Evolutionary conservation across 2,113 vertebrate species (phyloP).

Genomic region (Potamarius usumacintae): DNA sequence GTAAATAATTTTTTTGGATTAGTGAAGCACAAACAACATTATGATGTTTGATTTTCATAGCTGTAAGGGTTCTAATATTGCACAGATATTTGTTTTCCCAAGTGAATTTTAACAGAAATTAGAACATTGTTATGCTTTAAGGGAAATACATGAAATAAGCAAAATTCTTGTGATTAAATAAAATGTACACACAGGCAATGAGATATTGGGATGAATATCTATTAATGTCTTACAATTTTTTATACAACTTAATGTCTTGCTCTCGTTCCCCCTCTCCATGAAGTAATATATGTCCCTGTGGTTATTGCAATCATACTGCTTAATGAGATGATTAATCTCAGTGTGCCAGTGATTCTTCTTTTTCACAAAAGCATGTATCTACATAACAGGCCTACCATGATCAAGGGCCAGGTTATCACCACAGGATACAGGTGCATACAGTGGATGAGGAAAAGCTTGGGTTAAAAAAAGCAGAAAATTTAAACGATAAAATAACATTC

Average conservation of each 20-base stretch:
- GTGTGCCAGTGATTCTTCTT: neutral
- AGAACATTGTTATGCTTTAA: neutral
- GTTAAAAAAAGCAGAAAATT: neutral
- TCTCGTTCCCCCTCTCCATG: neutral
- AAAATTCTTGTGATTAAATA: neutral
- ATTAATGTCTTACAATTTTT: neutral
- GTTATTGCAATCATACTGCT: slow-evolving; percentile 22
- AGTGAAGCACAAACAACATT: neutral
- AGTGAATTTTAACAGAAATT: neutral
- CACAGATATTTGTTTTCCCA: neutral
- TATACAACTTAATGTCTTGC: neutral
- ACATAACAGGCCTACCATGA: neutral
- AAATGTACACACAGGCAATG: neutral
- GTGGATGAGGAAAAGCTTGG: neutral
- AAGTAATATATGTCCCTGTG: neutral
- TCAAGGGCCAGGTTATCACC: slow-evolving; percentile 13
- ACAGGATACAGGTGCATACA: slow-evolving; percentile 1
- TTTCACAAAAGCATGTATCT: neutral
- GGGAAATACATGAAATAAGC: neutral
- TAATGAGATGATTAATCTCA: slow-evolving; percentile 29
- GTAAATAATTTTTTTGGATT: neutral
- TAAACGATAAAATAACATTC: too few relatives aligned
- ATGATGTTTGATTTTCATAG: neutral
- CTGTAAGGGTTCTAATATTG: neutral
- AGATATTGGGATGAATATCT: neutral